phyloP scores from a whole-genome alignment of 2,113 vertebrate species.

The Ophthalmolycus amberensis region DNA sequence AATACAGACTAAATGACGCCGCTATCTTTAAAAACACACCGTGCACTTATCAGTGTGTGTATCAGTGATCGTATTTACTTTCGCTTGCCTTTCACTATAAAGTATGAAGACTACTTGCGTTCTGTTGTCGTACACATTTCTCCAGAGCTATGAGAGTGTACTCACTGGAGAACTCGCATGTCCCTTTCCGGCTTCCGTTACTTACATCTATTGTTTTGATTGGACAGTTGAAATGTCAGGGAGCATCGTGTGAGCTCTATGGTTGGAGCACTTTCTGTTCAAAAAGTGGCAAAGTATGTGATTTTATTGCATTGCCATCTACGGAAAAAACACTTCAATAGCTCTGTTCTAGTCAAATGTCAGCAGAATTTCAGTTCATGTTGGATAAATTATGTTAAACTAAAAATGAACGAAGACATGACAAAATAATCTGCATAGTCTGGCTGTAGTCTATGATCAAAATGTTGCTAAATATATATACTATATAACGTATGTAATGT shows the following conservation, averaged over 20 bases:
- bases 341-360: neutral
- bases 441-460: neutral
- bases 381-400: neutral
- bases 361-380: neutral
- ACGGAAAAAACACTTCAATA: neutral
- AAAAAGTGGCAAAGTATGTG: neutral
- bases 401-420: neutral
- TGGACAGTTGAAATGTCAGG: neutral
- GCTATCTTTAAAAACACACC: neutral
- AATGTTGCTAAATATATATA: neutral
- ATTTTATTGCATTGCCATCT: neutral
- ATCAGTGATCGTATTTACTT: neutral
- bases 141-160: neutral
- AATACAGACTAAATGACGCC: neutral
- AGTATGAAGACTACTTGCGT: neutral
- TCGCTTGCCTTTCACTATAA: neutral
- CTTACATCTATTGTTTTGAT: neutral
- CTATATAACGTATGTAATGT: too few relatives aligned
- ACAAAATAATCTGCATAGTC: neutral
- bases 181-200: conserved; percentile 53
- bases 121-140: neutral
- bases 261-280: neutral
- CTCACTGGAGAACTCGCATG: neutral
- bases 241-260: neutral
- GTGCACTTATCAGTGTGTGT: neutral